Percentiles rank a stretch among this genome's conserved stretches.
Conservation (phyloP, 2,888 invertebrate genomes). For the Panopea generosa region DNA sequence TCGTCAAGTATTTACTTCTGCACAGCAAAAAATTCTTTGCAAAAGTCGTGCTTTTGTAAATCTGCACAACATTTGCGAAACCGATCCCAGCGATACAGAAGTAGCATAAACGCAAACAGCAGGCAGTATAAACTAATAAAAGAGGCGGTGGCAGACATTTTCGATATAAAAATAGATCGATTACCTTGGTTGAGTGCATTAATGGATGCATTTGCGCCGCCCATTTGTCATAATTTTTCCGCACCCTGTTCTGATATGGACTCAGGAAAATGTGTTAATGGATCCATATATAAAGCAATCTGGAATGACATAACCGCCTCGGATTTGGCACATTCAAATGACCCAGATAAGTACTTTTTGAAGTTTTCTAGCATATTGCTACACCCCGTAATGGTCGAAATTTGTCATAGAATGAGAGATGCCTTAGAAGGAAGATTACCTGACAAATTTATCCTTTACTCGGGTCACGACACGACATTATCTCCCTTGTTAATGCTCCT, state of each 20-base stretch:
- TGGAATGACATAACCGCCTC: constrained; percentile 70
- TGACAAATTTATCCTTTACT: constrained; percentile 90
- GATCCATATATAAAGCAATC: constrained; percentile 63
- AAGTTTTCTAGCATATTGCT: constrained; percentile 90
- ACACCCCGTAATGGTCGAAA: constrained; percentile 93
- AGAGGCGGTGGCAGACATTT: constrained; percentile 91
- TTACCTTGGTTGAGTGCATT: constrained; percentile 88
- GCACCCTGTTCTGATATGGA: constrained; percentile 90
- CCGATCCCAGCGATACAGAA: constrained; percentile 24
- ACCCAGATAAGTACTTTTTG: constrained; percentile 70
- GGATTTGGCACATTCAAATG: constrained; percentile 41
- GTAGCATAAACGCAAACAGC: constrained; percentile 86
- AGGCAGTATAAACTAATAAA: constrained; percentile 87
- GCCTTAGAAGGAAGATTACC: constrained; percentile 34
- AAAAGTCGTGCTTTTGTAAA: constrained; percentile 91
- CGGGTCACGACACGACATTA: constrained; percentile 96
- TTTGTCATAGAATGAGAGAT: constrained; percentile 86
- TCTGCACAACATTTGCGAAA: constrained; percentile 88
- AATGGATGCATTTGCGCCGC: constrained; percentile 93
- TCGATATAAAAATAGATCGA: constrained; percentile 87
- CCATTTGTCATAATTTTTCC: constrained; percentile 93
- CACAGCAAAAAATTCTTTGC: constrained; percentile 88
- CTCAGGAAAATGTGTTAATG: constrained; percentile 71
- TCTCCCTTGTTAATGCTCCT: constrained; percentile 93
- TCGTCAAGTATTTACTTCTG: constrained; percentile 69